A percentile compares a stretch with the other conserved stretches of the same genome.
phyloP scores from a whole-genome alignment of 92 coral and sea anemone genomes.

The Blastomussa wellsi region DNA sequence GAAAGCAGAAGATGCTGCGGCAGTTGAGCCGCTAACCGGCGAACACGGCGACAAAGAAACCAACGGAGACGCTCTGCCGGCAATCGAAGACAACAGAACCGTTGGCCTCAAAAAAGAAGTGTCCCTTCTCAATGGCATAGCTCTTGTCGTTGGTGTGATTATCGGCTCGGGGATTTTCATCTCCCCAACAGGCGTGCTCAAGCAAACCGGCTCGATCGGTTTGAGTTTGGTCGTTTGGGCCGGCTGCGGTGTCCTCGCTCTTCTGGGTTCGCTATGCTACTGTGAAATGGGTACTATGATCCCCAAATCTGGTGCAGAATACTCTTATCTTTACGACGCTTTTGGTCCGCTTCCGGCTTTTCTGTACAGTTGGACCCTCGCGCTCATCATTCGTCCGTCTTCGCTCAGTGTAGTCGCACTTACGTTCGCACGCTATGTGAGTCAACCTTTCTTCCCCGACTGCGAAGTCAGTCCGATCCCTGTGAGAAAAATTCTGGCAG shows the following conservation, averaged over 20 bases:
- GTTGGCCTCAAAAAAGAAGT: constrained; percentile 87
- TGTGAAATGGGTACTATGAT: constrained; percentile 99
- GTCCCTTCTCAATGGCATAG: constrained; percentile 81
- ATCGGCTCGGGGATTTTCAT: constrained; percentile 98
- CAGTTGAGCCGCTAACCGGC: constrained; percentile 70
- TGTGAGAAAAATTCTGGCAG: constrained; percentile 90
- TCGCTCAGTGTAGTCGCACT: constrained; percentile 89
- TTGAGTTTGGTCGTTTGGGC: constrained; percentile 94
- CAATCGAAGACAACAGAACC: constrained; percentile 38
- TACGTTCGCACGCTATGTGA: constrained; percentile 93
- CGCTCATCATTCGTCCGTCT: constrained; percentile 94
- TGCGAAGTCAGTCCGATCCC: constrained; percentile 84
- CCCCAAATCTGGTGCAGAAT: constrained; percentile 96
- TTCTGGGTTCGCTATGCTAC: constrained; percentile 91
- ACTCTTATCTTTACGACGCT: constrained; percentile 86
- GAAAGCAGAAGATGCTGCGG: constrained; percentile 55
- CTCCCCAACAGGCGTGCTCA: constrained; percentile 93
- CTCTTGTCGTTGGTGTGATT: constrained; percentile 94
- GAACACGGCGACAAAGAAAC: constrained; percentile 55
- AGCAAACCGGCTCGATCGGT: constrained; percentile 78
- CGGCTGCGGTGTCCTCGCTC: constrained; percentile 89
- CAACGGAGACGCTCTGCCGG: constrained; percentile 68
- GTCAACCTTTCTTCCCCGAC: constrained; percentile 94
- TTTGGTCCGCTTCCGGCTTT: constrained; percentile 96
- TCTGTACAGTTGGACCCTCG: constrained; percentile 96